Evolutionary conservation across 2,113 vertebrate genomes (phyloP), one percentile per base, ranked within the genome.

Genomic region (Shinisaurus crocodilurus): DNA sequence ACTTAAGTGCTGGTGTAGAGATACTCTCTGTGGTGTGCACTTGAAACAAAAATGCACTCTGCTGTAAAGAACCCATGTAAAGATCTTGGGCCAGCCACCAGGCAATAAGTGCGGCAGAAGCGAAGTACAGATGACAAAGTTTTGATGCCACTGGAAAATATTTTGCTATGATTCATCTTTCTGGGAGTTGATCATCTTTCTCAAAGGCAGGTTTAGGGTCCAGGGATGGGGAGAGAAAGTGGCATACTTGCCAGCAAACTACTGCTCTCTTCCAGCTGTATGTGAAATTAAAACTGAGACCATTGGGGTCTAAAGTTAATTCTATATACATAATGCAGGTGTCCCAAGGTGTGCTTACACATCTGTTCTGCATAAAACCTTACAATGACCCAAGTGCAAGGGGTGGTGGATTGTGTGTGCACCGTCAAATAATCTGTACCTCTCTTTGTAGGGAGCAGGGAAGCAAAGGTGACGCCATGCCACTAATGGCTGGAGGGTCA

Each of bases 331-430:
- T 91, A 92, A 92, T 87, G 76, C 79, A 89, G 91, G 69, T 94
- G 89, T 95, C 94, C 94, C 93, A 95, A 90, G 90, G 90, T 91
- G 90, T 91, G 85, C 76, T 87, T 87, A 67, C 93, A 63, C 92
- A 93, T 93, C 91, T 94, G 91, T 70, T 94, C 87, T 82, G 88
- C 92, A 93, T 91, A 80, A 87, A 82, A 83, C 67, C 15, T 48
- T 80, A 1, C 37, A 84, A 43, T 40, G 40, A 54, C 43, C 34
- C 37, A 37, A 84, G 79, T 65, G 79, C n/a, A 48, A 40, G 91
- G 72, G 27, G 92, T 80, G 84, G 23, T 82, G 32, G 8, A 3
- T 34, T 81, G 27, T 81, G 29, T 81, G 20, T 48, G 45, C 37
- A 32, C 29, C 23, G 43, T 34, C n/a, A 45, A 75, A 70, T 34